Conservation (phyloP, 1,140 invertebrate genomes). For the Schlechtendalia chinensis region DNA sequence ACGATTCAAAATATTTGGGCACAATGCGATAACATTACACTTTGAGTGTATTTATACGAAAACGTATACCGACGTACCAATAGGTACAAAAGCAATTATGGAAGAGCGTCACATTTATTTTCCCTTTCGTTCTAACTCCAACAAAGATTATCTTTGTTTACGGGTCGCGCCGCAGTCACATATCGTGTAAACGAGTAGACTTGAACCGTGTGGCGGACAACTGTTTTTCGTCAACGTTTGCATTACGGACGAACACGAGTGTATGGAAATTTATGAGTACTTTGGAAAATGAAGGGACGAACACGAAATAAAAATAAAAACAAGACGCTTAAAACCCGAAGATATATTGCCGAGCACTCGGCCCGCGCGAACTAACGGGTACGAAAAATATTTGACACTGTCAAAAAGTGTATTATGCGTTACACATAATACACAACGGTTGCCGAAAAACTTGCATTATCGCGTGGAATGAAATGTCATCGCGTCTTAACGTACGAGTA, state of each 20-base stretch:
- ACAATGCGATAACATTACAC: too few relatives aligned
- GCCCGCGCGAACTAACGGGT: not conserved
- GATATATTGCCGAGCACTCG: not conserved
- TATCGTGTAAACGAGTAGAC: constrained; percentile 13
- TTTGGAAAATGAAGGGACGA: constrained; percentile 18
- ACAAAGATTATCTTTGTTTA: constrained; percentile 10
- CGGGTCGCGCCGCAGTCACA: not conserved
- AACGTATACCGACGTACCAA: too few relatives aligned
- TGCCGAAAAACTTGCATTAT: not conserved
- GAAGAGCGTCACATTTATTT: not conserved
- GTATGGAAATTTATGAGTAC: constrained; percentile 21
- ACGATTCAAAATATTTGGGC: too few relatives aligned
- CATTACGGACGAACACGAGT: not conserved
- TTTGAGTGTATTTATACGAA: too few relatives aligned
- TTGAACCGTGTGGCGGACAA: constrained; percentile 21
- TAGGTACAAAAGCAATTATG: not conserved
- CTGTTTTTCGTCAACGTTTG: constrained; percentile 14
- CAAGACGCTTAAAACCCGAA: not conserved
- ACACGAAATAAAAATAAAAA: not conserved
- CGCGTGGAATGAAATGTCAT: not conserved
- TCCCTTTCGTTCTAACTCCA: not conserved
- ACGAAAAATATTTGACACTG: constrained; percentile 20
- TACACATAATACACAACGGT: too few relatives aligned
- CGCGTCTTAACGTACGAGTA: not conserved
- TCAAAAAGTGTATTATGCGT: not conserved